phyloP scores from a whole-genome alignment of 2,797 vertebrate species.

The Takifugu rubripes region DNA sequence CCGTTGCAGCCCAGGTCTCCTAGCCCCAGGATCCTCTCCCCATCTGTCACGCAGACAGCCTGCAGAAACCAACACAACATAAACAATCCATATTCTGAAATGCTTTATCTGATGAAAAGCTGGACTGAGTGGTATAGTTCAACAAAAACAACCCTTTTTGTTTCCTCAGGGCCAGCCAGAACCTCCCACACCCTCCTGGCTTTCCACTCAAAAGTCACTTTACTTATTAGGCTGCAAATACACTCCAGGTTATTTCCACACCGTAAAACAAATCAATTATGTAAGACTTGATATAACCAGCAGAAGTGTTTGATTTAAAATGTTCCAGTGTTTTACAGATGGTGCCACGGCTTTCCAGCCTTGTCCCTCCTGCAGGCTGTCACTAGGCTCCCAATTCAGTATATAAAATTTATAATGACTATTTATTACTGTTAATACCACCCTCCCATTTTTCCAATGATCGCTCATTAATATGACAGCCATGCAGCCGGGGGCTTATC shows the following conservation, averaged over 20 bases:
- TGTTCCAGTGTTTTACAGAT: constrained; percentile 3
- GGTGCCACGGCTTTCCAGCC: constrained; percentile 31
- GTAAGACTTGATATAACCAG: constrained; percentile 31
- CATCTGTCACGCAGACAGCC: constrained; percentile 95
- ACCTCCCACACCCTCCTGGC: constrained; percentile 30
- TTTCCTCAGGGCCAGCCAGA: constrained; percentile 34
- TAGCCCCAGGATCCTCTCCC: constrained; percentile 94
- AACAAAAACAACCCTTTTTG: constrained; percentile 16
- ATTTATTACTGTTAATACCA: constrained; percentile 9
- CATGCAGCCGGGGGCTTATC: constrained; percentile 16
- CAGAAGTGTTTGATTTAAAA: constrained; percentile 24
- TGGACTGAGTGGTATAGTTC: constrained; percentile 15
- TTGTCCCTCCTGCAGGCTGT: constrained; percentile 30
- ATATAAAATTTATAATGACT: constrained; percentile 26
- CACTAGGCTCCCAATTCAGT: constrained; percentile 22
- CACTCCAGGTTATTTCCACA: constrained; percentile 23
- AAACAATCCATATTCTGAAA: background rate
- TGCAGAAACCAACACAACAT: constrained; percentile 43
- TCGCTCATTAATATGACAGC: constrained; percentile 25
- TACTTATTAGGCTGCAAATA: constrained; percentile 28
- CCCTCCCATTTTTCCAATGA: constrained; percentile 14
- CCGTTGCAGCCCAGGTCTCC: constrained; percentile 95
- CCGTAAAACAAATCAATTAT: constrained; percentile 35
- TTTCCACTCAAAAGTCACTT: constrained; percentile 33
- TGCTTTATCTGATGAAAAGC: constrained; percentile 9